phyloP scores from a whole-genome alignment of 2,113 vertebrate genomes.

The Bothrops jararaca region DNA sequence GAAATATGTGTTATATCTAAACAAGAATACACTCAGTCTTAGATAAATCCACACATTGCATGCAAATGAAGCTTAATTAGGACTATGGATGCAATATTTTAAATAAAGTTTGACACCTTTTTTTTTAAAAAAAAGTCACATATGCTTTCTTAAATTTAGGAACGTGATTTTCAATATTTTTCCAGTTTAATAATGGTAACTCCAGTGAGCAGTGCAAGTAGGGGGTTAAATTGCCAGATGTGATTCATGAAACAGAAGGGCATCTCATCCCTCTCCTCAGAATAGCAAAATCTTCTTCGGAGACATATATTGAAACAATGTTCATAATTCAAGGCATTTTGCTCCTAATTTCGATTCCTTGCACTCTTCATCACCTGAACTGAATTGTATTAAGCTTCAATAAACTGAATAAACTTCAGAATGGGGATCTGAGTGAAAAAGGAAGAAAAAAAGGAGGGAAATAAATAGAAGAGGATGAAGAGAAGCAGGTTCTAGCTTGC shows the following conservation, averaged over 20 bases:
- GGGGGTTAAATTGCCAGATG: constrained; percentile 36
- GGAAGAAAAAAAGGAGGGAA: not conserved
- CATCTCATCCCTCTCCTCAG: constrained; percentile 13
- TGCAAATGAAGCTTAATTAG: constrained; percentile 56
- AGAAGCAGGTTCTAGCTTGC: not conserved
- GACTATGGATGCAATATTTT: constrained; percentile 58
- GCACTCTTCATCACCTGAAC: constrained; percentile 3
- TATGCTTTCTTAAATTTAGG: constrained; percentile 7
- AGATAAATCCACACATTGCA: constrained; percentile 60
- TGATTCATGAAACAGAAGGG: constrained; percentile 13
- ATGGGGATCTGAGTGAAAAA: not conserved
- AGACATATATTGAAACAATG: constrained; percentile 16
- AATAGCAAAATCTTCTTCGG: constrained; percentile 33
- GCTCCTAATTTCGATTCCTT: constrained; percentile 31
- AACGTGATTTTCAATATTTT: constrained; percentile 42
- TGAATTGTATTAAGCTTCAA: not conserved
- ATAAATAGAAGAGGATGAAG: not conserved
- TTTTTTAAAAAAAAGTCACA: constrained; percentile 33
- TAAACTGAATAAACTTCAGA: constrained; percentile 16
- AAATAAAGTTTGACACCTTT: constrained; percentile 51
- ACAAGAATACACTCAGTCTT: constrained; percentile 66
- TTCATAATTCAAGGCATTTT: constrained; percentile 23
- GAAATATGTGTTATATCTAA: constrained; percentile 65
- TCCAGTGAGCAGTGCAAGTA: constrained; percentile 3
- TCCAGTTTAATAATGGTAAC: constrained; percentile 38